phyloP scores from a whole-genome alignment of 2,888 invertebrate species.

The Parochlus steinenii region DNA sequence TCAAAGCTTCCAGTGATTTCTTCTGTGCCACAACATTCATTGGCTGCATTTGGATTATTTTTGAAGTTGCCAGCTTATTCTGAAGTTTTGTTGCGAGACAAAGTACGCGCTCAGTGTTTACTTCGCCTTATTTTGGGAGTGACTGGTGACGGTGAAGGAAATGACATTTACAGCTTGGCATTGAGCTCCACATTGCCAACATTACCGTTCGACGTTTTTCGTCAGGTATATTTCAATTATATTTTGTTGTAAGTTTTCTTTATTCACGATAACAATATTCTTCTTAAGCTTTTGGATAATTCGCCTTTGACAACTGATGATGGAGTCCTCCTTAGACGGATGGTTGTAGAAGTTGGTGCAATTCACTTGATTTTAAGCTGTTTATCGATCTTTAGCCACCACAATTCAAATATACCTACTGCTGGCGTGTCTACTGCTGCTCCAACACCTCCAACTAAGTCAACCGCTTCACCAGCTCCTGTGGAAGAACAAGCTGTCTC shows the following conservation, averaged over 20 bases:
- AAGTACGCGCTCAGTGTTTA: slow-evolving; percentile 70
- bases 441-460: slow-evolving; percentile 23
- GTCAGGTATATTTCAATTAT: no score
- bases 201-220: slow-evolving; percentile 29
- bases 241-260: no score
- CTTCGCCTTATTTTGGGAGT: slow-evolving; percentile 77
- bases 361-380: slow-evolving; percentile 74
- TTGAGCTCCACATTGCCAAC: slow-evolving; percentile 51
- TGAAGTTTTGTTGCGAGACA: slow-evolving; percentile 68
- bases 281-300: slow-evolving; percentile 57
- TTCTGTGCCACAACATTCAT: slow-evolving; percentile 76
- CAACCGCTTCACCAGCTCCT: slow-evolving; percentile 17
- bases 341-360: slow-evolving; percentile 70
- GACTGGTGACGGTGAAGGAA: slow-evolving; percentile 81
- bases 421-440: slow-evolving; percentile 23
- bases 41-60: slow-evolving; percentile 80
- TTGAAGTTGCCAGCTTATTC: slow-evolving; percentile 81
- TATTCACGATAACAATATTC: no score
- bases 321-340: slow-evolving; percentile 54
- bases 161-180: slow-evolving; percentile 53
- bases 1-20: slow-evolving; percentile 36
- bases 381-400: slow-evolving; percentile 77
- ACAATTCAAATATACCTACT: slow-evolving; percentile 20
- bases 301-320: slow-evolving; percentile 60
- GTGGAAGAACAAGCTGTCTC: slow-evolving; percentile 33